Base-by-base conservation (phyloP, 2,797 vertebrate species). In the Myotis vivesi region DNA sequence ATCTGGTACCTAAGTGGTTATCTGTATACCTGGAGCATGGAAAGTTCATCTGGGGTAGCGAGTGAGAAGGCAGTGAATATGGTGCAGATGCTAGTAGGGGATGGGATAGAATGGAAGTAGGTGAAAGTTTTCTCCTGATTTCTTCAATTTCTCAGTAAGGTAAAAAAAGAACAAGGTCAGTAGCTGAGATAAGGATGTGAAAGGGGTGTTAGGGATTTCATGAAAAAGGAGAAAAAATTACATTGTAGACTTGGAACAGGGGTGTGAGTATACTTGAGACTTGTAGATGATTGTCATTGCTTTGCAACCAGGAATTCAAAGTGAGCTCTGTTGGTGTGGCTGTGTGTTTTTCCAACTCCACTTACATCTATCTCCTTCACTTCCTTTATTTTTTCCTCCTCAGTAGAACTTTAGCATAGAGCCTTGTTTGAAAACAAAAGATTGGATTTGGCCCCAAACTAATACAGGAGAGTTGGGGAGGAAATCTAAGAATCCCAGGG, bases 391-490 rank as follows among this genome's bases (percentile, higher is more conserved):
- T 77, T 38, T 38, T 8, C 12, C 22, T 91, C 81, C 59, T 72
- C 49, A 62, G 69, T 83, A 86, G 79, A 83, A 79, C 76, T 91
- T 93, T 66, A 93, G 57, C 92, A 96, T 76, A 83, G 28, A 83
- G 64, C 28, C 90, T 93, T 95, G 93, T 96, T 91, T 79, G 82
- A 87, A 81, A 95, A 87, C 82, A 87, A 94, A 92, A 76, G 82
- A 7, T 69, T 92, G 55, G 41, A 80, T 92, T 88, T 92, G 76
- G 55, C 66, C 17, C 72, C 51, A 87, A 91, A 68, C 77, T 68
- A 94, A 92, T 66, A 87, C 51, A 57, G 33, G n/a, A 93, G 59
- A 75, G 51, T 86, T 93, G 83, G 71, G 95, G 53, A 84, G 79
- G 86, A 95, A 95, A 87, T 89, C 36, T 88, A 59, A 91, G 94